Evolutionary conservation across 2,113 vertebrate genomes (phyloP).

Genomic region (Bagarius yarrelli): DNA sequence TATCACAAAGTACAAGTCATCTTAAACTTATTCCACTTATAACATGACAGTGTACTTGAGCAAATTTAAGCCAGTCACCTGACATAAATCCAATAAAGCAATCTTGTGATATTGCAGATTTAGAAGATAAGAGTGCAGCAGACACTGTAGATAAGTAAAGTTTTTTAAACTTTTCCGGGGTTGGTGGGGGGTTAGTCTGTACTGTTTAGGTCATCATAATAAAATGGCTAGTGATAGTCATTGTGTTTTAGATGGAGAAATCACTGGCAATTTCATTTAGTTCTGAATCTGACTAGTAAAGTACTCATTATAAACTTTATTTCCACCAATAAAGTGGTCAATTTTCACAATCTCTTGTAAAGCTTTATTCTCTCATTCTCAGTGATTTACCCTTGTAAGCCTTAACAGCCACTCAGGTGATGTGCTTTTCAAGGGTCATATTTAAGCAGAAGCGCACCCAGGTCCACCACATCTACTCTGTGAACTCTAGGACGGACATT

Average conservation of each 20-base stretch:
- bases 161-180: neutral
- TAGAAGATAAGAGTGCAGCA: neutral
- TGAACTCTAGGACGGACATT: constrained; percentile 1
- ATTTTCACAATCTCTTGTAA: constrained; percentile 17
- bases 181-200: neutral
- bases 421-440: constrained; percentile 18
- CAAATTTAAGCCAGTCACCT: neutral
- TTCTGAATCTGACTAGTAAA: neutral
- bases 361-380: constrained; percentile 10
- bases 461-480: constrained; percentile 19
- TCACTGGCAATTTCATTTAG: neutral
- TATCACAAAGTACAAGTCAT: neutral
- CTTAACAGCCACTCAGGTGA: constrained; percentile 4
- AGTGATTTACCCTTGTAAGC: constrained; percentile 12
- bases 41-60: neutral
- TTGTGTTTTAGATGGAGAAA: neutral
- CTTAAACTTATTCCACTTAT: neutral
- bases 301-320: constrained; percentile 1
- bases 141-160: neutral
- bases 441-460: constrained; percentile 20
- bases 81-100: neutral
- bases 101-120: neutral
- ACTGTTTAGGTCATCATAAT: neutral
- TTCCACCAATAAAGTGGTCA: constrained; percentile 17
- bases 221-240: neutral